Base-by-base conservation (phyloP, 2,888 invertebrate genomes). In the Megastigmus dorsalis region DNA sequence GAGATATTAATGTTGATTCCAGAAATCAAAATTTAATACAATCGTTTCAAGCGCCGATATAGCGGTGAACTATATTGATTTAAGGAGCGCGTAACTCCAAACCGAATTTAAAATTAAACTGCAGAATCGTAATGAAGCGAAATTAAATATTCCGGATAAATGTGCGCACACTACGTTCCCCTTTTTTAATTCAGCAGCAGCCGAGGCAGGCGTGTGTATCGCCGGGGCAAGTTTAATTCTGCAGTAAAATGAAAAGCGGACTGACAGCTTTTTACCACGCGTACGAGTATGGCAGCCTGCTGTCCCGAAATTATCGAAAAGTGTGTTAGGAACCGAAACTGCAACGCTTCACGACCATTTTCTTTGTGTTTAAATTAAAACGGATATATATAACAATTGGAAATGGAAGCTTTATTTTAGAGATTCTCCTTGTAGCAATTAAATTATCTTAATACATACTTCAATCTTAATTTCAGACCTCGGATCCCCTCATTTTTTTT, bases 371-470 rank as follows among this genome's bases (percentile, higher is more conserved):
- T 15, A 43, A 65, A 45, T 66, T 55, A 23, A 6, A 54, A n/a
- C n/a, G 33, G 1, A 4, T 41, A 3, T 30, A 4, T 41, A 3
- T 30, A 52, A 66, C 30, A 43, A 26, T 28, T 13, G 5, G 30
- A 48, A 43, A 4, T 15, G 28, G 26, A 41, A 5, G 20, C 30
- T 38, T 52, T 38, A 33, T 52, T 55, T 45, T 18, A 45, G 10
- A 30, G 30, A 33, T 15, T 66, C n/a, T n/a, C n/a, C n/a, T 23
- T 18, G 13, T 36, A n/a, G 30, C 18, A 59, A 59, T 68, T 59
- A 59, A 68, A 59, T 68, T 68, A 68, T 68, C 68, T 50, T 59
- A 41, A 68, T 68, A 59, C 26, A n/a, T n/a, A 59, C 57, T 45
- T 59, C 38, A 59, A 60, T 52, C 68, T 60, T 69, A 66, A 66